phyloP scores from a whole-genome alignment of 2,888 invertebrate species.

The Geophilus truncorum region DNA sequence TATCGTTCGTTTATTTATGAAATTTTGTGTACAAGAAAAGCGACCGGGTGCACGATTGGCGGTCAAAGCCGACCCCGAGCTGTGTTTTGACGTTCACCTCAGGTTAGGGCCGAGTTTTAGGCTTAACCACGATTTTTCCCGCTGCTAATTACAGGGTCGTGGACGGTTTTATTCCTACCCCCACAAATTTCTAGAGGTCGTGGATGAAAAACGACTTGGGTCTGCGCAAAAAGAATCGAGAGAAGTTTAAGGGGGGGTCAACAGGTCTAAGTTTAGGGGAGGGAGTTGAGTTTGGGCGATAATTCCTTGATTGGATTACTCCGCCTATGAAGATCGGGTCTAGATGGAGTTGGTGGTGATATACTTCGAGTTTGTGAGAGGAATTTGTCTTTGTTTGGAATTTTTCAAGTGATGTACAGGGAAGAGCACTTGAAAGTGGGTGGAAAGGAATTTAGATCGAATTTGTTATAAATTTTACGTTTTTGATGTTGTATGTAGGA shows the following conservation, averaged over 20 bases:
- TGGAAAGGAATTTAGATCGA: too few relatives aligned
- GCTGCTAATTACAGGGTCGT: neutral
- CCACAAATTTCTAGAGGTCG: conserved; percentile 1
- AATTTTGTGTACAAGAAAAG: too few relatives aligned
- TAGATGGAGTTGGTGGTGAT: neutral
- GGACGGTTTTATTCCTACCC: neutral
- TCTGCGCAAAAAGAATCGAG: neutral
- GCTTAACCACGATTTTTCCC: neutral
- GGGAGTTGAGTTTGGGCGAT: neutral
- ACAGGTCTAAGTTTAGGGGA: conserved; percentile 13
- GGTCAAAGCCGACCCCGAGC: neutral
- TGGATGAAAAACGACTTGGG: conserved; percentile 20
- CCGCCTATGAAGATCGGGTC: neutral
- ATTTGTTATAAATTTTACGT: too few relatives aligned
- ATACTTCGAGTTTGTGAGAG: too few relatives aligned
- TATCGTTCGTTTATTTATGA: too few relatives aligned
- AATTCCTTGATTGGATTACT: conserved; percentile 20
- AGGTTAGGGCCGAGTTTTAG: neutral
- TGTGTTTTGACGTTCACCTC: neutral
- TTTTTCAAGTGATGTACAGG: too few relatives aligned
- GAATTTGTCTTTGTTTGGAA: too few relatives aligned
- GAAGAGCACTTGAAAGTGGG: too few relatives aligned
- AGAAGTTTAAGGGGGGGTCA: conserved; percentile 25
- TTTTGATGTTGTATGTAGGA: too few relatives aligned
- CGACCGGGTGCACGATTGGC: too few relatives aligned